Base-by-base conservation (phyloP, 2,113 vertebrate genomes). In the Barnardius zonarius region DNA sequence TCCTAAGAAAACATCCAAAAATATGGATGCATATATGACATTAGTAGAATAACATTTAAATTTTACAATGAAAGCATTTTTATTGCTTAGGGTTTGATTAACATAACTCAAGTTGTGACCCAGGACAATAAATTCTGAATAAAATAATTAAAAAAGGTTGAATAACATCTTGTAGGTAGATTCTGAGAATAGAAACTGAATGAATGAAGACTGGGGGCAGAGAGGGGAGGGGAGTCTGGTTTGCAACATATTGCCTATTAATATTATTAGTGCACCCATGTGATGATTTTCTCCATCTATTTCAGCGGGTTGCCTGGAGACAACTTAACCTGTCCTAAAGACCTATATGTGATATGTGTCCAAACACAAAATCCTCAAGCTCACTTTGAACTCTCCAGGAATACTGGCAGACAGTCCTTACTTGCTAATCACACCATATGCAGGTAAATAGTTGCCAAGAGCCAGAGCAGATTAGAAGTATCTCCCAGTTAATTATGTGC, bases 401-500 rank as follows among this genome's bases (percentile, higher is more conserved):
- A 48, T 46, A 90, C 51, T 97, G 96, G 92, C 92, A 93, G 73
- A 68, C 10, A 43, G 77, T 75, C 3, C 11, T 88, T 88, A 61
- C 55, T 78, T 7, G 4, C 61, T 97, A 94, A 95, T 95, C 86
- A 64, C 49, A 51, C 95, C 92, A 96, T 96, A 97, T 92, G 94
- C 39, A 93, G 86, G 91, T 86, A 78, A 81, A 92, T 93, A 92
- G 51, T 82, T 89, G 94, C 96, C 96, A 96, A 92, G 77, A 92
- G 55, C 49, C 62, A 86, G 57, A 75, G 43, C 18, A 82, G 20
- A 93, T 39, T 48, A 86, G 69, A 95, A 88, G 10, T 48, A 51
- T 91, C 39, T 93, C 76, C 77, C 14, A 59, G 33, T 64, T 69
- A 75, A 92, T 78, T 88, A 88, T 52, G 25, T 69, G 57, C 13